Evolutionary conservation across 2,888 invertebrate species (phyloP), one percentile per base, ranked within the genome.

Genomic region (Pimpla rufipes): DNA sequence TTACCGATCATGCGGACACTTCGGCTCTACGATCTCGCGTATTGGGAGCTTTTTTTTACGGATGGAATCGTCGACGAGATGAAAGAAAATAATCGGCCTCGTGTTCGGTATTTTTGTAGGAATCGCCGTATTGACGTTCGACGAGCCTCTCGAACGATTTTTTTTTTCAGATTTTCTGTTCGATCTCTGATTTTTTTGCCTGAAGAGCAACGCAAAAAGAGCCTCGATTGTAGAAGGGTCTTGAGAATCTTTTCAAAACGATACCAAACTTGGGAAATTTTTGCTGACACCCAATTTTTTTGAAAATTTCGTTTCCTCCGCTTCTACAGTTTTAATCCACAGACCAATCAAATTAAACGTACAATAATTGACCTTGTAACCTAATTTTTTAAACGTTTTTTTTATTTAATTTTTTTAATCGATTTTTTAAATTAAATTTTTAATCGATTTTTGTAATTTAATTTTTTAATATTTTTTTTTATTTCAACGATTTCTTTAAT

Each of bases 101-200:
- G 40, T 66, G 66, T 66, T 66, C 42, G 4, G 42, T 42, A 66
- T 66, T 66, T 66, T 66, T n/a, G n/a, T n/a, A n/a, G n/a, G n/a
- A n/a, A n/a, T 64, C 64, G 64, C 21, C 42, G n/a, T n/a, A 18
- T 64, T 42, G 18, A 2, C 37, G 40, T 37, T 6, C n/a, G 59
- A 59, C 37, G 37, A 37, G 35, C n/a, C 3, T 3, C 16, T 35
- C 1, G 59, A 16, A 21, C 18, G 0, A 64, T 64, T 40, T 18
- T 42, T 16, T 40, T 10, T 40, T 21, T 40, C 10, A 40, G 21
- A 8, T 1, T 42, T 64, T 40, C 40, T 62, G 2, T 40, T 18
- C n/a, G n/a, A n/a, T 37, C 40, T 40, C 40, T 21, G 11, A n/a
- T n/a, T n/a, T n/a, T n/a, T n/a, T 21, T 64, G 18, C 6, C 18